Percentiles rank a stretch among this genome's conserved stretches.
Evolutionary conservation across 2,888 invertebrate species (phyloP).

Genomic region (Drosophila maculinotata): DNA sequence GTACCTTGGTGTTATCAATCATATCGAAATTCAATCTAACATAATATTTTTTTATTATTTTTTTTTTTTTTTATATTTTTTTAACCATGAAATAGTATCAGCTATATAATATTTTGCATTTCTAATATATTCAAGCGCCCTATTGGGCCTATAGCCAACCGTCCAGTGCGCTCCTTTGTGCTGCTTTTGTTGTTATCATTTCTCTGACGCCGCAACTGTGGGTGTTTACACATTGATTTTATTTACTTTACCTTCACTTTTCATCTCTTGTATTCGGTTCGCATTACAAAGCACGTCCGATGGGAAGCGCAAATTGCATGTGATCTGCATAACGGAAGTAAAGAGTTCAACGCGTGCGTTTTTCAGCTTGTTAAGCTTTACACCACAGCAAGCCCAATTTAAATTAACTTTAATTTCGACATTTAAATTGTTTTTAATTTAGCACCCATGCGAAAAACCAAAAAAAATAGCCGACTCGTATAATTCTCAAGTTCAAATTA

Average conservation of each 20-base stretch:
- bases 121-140: background rate
- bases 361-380: slow-evolving; percentile 7
- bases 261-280: slow-evolving; percentile 6
- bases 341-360: slow-evolving; percentile 26
- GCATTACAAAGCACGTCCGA: slow-evolving; percentile 37
- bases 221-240: slow-evolving; percentile 43
- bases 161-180: slow-evolving; percentile 19
- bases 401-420: slow-evolving; percentile 45
- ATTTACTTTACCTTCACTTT: slow-evolving; percentile 68
- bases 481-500: slow-evolving; percentile 44
- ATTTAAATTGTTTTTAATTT: slow-evolving; percentile 46
- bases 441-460: slow-evolving; percentile 10
- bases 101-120: no score
- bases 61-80: no score
- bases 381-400: slow-evolving; percentile 7
- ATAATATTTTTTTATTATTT: no score
- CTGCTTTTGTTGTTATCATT: slow-evolving; percentile 32
- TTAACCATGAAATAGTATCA: no score
- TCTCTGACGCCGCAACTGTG: slow-evolving; percentile 1
- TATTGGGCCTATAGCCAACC: background rate
- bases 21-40: no score
- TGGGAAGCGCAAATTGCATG: slow-evolving; percentile 19
- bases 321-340: slow-evolving; percentile 48
- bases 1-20: no score
- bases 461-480: background rate